These are phyloP conservation scores for Cirrhinus mrigala DNA, from an alignment of 2,797 vertebrate species.

Conservation along the genomic window DNA sequence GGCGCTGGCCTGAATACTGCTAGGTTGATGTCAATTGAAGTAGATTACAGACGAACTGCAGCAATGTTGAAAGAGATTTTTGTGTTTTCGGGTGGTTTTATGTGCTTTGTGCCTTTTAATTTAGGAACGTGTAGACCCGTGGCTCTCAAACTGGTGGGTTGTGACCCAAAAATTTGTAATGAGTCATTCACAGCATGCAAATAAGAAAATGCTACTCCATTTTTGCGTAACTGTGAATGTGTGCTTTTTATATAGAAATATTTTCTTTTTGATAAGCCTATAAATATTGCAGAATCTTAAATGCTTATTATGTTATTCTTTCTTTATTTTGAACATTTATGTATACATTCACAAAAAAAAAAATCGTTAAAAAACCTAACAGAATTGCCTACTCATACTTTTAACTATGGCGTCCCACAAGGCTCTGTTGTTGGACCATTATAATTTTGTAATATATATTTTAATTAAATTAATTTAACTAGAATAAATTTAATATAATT, in stretches of 20 bases:
- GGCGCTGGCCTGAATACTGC: conserved; percentile 18
- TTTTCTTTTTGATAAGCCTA: background rate
- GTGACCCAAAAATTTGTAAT: background rate
- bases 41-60: conserved; percentile 21
- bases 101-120: conserved; percentile 1
- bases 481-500: too few species aligned
- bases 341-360: background rate
- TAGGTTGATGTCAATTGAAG: conserved; percentile 45
- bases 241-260: background rate
- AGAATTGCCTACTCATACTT: background rate
- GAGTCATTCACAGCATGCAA: background rate
- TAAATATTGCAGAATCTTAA: background rate
- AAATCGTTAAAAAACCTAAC: background rate
- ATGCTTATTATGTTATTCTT: background rate
- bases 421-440: background rate
- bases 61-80: conserved; percentile 1
- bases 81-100: background rate
- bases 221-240: background rate
- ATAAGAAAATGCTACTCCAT: background rate
- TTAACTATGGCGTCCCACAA: background rate
- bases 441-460: background rate
- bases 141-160: conserved; percentile 16
- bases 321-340: background rate
- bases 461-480: background rate
- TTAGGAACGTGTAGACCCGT: background rate